A percentile compares a stretch with the other conserved stretches of the same genome.
These are phyloP conservation scores for Chaetura pelagica DNA, from an alignment of 2,113 vertebrate species.

Conservation along the genomic window DNA sequence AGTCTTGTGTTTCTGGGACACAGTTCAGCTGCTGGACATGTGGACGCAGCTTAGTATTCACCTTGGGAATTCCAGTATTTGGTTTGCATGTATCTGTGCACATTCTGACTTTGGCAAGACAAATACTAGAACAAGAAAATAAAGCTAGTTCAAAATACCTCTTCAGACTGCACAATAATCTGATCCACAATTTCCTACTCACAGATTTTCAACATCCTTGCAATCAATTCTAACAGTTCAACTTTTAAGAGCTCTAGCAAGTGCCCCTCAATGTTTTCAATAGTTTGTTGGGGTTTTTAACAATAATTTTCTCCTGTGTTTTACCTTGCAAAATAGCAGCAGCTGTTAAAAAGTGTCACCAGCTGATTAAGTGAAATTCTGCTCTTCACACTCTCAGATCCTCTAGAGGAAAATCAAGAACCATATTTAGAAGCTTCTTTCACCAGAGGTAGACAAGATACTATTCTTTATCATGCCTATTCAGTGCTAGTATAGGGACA, in stretches of 20 bases:
- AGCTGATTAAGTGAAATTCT: neutral
- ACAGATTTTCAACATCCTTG: neutral
- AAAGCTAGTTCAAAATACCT: neutral
- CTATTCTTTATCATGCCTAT: neutral
- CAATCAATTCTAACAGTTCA: neutral
- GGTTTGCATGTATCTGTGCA: neutral
- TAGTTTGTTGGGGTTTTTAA: neutral
- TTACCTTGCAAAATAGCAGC: neutral
- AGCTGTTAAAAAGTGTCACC: neutral
- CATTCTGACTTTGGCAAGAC: neutral
- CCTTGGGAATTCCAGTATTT: slow-evolving; percentile 11
- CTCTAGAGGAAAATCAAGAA: neutral
- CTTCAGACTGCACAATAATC: neutral
- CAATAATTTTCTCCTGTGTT: neutral
- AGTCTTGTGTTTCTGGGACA: neutral
- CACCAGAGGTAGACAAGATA: neutral
- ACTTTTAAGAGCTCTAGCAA: neutral
- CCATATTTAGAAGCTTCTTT: neutral
- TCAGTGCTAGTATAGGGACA: neutral
- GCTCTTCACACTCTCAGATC: neutral
- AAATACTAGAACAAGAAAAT: neutral
- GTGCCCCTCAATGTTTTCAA: neutral
- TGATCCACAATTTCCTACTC: neutral
- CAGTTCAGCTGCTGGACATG: neutral
- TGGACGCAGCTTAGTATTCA: neutral